Evolutionary conservation across 2,797 vertebrate species (phyloP).

Genomic region (Silurus aristotelis): DNA sequence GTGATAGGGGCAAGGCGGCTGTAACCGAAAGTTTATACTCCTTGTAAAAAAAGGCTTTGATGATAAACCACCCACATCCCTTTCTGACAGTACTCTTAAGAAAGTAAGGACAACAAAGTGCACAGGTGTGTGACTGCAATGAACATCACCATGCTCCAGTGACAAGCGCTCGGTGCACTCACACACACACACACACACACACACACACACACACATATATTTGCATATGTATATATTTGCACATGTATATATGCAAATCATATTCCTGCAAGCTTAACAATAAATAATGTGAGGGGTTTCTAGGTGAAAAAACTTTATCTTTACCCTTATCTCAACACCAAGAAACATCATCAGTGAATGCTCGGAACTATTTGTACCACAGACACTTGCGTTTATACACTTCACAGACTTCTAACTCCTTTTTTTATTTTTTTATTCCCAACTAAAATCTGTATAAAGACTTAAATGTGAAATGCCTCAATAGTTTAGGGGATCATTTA

Average conservation of each 20-base stretch:
- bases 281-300: constrained; percentile 46
- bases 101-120: constrained; percentile 33
- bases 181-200: background rate
- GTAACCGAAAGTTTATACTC: constrained; percentile 50
- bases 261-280: constrained; percentile 27
- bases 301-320: constrained; percentile 58
- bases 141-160: constrained; percentile 6
- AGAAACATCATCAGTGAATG: too few relatives aligned
- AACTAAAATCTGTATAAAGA: too few relatives aligned
- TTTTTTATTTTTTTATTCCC: too few relatives aligned
- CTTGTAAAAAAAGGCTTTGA: constrained; percentile 48
- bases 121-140: constrained; percentile 48
- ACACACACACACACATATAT: background rate
- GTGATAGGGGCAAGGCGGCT: constrained; percentile 36
- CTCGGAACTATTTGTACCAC: too few relatives aligned
- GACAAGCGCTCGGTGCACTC: background rate
- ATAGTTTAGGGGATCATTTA: too few relatives aligned
- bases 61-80: constrained; percentile 54
- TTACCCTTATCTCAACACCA: background rate
- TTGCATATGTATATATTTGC: background rate
- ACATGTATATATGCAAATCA: too few relatives aligned
- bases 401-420: too few relatives aligned
- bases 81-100: constrained; percentile 29
- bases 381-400: too few relatives aligned
- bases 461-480: too few relatives aligned